Evolutionary conservation across 2,797 vertebrate genomes (phyloP), one percentile per base, ranked within the genome.

Genomic region (Lepus townsendii): DNA sequence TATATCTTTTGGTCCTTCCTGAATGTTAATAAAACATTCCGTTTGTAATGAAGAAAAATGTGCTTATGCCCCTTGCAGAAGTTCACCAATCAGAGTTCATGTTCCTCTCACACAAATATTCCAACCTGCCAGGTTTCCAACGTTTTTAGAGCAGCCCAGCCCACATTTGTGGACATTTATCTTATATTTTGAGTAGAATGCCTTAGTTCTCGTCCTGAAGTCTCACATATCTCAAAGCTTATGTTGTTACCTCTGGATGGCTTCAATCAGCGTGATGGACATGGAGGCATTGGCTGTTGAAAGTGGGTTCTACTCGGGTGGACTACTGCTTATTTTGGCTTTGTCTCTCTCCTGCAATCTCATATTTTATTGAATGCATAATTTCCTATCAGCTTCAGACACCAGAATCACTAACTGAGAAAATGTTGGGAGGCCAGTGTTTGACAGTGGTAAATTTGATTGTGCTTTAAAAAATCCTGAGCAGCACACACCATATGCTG

Each of bases 351-450:
- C 75, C 60, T 47, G 62, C 52, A 72, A 88, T 88, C 93, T 96
- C 85, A 83, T 96, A 96, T 96, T 97, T 97, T 90, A 95, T 87
- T 0, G 52, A 38, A 75, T 79, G 78, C 96, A 83, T 94, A 88
- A 60, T 96, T 98, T 97, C 94, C 94, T 96, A 47, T 93, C 95
- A 96, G 68, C 94, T 90, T 97, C 97, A 98, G 95, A 95, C 92
- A 96, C 73, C 96, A 86, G 95, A 95, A 24, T 97, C 96, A 95
- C 83, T 88, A 88, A 92, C 90, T n/a, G 65, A 96, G 92, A 65
- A 60, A 35, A 57, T 79, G 78, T 47, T 17, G 88, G 63, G 95
- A 95, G 95, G 93, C 68, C 69, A 27, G 65, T 6, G 32, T 83
- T 72, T 96, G 96, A 97, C 95, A 93, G 86, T 93, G 93, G 92